Evolutionary conservation across 2,888 invertebrate genomes (phyloP), one percentile per base, ranked within the genome.

Genomic region (Crossocerus cetratus): DNA sequence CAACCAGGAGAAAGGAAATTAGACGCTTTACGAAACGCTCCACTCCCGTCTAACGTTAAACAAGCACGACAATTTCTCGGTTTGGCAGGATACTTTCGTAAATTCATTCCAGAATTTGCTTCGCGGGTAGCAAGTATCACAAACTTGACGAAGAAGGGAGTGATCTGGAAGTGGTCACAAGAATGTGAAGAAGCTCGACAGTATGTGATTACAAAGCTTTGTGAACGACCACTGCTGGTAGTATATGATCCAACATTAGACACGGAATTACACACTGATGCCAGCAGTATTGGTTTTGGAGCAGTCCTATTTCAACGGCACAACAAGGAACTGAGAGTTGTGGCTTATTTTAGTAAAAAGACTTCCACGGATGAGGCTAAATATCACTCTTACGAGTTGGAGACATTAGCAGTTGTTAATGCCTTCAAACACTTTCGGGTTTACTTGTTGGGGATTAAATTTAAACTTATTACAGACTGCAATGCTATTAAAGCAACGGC

Each of bases 301-400:
- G 53, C 16, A 8, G 16, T 54, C 3, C 20, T 54, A 18, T 18
- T 54, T 2, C 54, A 54, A 18, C 16, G 20, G 2, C 54, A 54
- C 2, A 18, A 54, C 11, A n/a, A 18, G 11, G 11, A 54, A 18
- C 20, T 54, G 16, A 14, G 2, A 14, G 16, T 18, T 2, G 54
- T 54, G 3, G 54, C 54, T 11, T 54, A 54, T 18, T 54, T 20
- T 8, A 54, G 54, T 16, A n/a, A 18, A 3, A n/a, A 54, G 16
- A 20, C 20, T 16, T 16, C 16, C 16, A 2, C 20, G 2, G 16
- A n/a, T 8, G 54, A 54, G 54, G 11, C 53, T 14, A 22, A 23
- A 23, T 57, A 57, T 22, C 57, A 57, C 57, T 57, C 57, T 5
- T 57, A 57, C 57, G 57, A 57, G 23, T 22, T 57, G 23, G 57